Percentiles rank a stretch among this genome's conserved stretches.
Evolutionary conservation across 2,113 vertebrate species (phyloP).

Genomic region (Pollimyrus isidori): DNA sequence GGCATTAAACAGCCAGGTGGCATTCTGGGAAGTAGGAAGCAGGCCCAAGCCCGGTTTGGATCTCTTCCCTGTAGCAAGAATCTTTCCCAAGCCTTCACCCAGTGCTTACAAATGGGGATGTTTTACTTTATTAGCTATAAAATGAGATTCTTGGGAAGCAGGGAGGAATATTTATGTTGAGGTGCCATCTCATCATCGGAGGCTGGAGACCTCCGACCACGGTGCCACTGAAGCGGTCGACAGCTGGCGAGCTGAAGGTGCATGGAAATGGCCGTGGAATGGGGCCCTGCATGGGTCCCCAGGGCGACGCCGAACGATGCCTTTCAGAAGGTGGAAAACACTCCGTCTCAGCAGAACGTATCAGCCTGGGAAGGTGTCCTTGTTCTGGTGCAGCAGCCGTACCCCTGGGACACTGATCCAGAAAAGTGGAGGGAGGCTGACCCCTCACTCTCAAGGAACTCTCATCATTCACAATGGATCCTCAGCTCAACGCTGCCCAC

Average conservation of each 20-base stretch:
- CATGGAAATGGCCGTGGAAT: background rate
- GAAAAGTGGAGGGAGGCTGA: background rate
- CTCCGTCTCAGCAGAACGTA: background rate
- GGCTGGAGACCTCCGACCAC: background rate
- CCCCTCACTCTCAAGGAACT: background rate
- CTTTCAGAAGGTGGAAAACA: background rate
- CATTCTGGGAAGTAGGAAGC: background rate
- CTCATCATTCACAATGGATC: background rate
- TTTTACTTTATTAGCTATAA: background rate
- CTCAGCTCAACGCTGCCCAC: background rate
- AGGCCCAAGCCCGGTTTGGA: background rate
- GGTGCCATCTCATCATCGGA: background rate
- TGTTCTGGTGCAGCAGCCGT: background rate
- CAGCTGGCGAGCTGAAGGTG: background rate
- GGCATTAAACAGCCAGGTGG: background rate
- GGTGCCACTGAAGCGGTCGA: background rate
- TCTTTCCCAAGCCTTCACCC: background rate
- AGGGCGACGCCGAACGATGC: background rate
- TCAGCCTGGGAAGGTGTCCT: background rate
- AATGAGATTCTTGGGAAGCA: background rate
- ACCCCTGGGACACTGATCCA: background rate
- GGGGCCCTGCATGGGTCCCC: background rate
- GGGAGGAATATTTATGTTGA: background rate
- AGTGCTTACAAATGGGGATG: background rate
- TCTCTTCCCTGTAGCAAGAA: background rate